A percentile compares a stretch with the other conserved stretches of the same genome.
Evolutionary conservation across 2,797 vertebrate species (phyloP).

Genomic region (Esox masquinongy): DNA sequence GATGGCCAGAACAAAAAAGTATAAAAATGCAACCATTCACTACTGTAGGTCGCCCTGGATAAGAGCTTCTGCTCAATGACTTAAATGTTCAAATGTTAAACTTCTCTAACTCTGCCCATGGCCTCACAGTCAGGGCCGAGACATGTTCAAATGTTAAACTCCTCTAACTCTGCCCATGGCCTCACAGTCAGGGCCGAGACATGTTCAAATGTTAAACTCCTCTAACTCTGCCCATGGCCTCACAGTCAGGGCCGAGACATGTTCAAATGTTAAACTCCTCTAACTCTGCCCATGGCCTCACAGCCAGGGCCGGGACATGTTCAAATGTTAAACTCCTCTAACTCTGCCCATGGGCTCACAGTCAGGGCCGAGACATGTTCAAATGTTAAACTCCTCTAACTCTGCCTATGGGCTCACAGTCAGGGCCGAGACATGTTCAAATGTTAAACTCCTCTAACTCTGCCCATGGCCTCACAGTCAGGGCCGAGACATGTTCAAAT

Average conservation of each 20-base stretch:
- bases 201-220: conserved; percentile 57
- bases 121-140: conserved; percentile 87
- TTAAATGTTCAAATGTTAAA: too few species aligned
- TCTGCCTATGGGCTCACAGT: conserved; percentile 59
- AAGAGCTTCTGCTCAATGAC: too few species aligned
- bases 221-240: background rate
- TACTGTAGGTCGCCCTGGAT: too few species aligned
- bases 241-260: conserved; percentile 93
- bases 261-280: conserved; percentile 15
- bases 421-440: conserved; percentile 95
- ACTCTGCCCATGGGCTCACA: conserved; percentile 44
- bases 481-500: conserved; percentile 92
- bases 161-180: background rate
- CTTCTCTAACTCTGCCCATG: background rate
- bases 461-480: conserved; percentile 73
- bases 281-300: background rate
- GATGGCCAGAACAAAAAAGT: too few species aligned
- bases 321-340: background rate
- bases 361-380: conserved; percentile 94
- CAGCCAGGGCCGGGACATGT: conserved; percentile 93
- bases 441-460: background rate
- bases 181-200: conserved; percentile 90
- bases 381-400: background rate
- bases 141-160: conserved; percentile 73
- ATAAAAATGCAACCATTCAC: too few species aligned